Evolutionary conservation across 2,888 invertebrate genomes (phyloP).

Genomic region (Morpho helenor): DNA sequence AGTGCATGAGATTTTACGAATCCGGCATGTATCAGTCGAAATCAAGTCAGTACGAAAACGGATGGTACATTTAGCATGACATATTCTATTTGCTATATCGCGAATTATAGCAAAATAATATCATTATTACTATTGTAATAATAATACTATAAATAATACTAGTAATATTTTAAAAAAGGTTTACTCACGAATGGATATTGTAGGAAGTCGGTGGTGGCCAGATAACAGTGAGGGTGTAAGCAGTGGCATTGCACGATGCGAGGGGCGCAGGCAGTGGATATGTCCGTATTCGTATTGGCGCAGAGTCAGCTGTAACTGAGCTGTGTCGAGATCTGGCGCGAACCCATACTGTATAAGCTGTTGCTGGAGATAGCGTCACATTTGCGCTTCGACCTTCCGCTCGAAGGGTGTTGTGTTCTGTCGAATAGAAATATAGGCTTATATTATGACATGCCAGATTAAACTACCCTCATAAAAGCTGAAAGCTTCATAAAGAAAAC

Average conservation of each 20-base stretch:
- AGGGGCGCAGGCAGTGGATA: conserved; percentile 86
- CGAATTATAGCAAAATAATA: too few relatives aligned
- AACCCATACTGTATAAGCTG: conserved; percentile 86
- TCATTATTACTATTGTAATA: too few relatives aligned
- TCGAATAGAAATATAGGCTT: background rate
- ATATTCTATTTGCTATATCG: too few relatives aligned
- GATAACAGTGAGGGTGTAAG: conserved; percentile 80
- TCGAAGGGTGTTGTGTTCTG: conserved; percentile 67
- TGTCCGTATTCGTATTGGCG: conserved; percentile 81
- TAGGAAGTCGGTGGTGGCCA: conserved; percentile 81
- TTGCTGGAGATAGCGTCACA: conserved; percentile 82
- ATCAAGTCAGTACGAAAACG: too few relatives aligned
- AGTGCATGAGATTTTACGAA: too few relatives aligned
- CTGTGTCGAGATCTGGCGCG: conserved; percentile 85
- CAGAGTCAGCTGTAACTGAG: conserved; percentile 80
- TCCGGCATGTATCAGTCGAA: too few relatives aligned
- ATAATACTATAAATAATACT: too few relatives aligned
- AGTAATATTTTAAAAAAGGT: background rate
- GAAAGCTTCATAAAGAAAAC: too few relatives aligned
- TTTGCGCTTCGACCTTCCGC: conserved; percentile 62
- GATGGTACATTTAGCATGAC: too few relatives aligned
- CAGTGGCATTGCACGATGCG: conserved; percentile 48
- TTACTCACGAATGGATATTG: conserved; percentile 47
- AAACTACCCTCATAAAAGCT: too few relatives aligned
- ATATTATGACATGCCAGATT: too few relatives aligned